Evolutionary conservation across 2,797 vertebrate genomes (phyloP), one percentile per base, ranked within the genome.

Genomic region (Discoglossus pictus): DNA sequence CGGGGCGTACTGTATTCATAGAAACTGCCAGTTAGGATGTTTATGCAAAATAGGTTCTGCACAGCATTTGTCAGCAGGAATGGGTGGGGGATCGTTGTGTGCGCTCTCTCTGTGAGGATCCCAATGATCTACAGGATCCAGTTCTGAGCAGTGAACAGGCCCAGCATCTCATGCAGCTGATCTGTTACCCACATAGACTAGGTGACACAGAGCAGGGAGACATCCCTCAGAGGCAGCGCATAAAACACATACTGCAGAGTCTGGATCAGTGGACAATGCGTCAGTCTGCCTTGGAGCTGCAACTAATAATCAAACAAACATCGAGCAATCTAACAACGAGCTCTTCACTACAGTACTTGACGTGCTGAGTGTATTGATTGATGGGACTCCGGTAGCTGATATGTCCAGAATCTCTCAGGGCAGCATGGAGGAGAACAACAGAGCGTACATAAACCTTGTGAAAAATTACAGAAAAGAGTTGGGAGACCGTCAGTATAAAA

Each of bases 211-310:
- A 98, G 58, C 96, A 99, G 46, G 97, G 96, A 4, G 97, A 99
- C 78, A 99, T 99, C 80, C 97, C 97, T 12, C 97, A 99, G 76
- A 90, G 97, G 60, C 96, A 99, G 75, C 93, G 97, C 52, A 99
- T 99, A 82, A 99, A 99, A 76, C 96, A 97, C 74, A 99, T 99
- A 79, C 85, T 99, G 20, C 78, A 99, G 97, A 99, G 98, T 81
- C 91, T 99, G 91, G 97, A 99, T 87, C 97, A 99, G 72, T 99
- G 97, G 97, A 99, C 97, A 6, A 98, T 99, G 96, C 93, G 97
- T 61, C 97, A 99, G 74, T 99, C 97, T 0, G 95, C 94, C 3
- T 87, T 99, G 74, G 97, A 99, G 78, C 90, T 99, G 56, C 97
- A 99, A 79, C 92, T 99, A 47, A 99, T 99, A 97, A 99, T 99